Evolutionary conservation across 1,140 invertebrate genomes (phyloP).

Genomic region (Brevipalpus yothersi): DNA sequence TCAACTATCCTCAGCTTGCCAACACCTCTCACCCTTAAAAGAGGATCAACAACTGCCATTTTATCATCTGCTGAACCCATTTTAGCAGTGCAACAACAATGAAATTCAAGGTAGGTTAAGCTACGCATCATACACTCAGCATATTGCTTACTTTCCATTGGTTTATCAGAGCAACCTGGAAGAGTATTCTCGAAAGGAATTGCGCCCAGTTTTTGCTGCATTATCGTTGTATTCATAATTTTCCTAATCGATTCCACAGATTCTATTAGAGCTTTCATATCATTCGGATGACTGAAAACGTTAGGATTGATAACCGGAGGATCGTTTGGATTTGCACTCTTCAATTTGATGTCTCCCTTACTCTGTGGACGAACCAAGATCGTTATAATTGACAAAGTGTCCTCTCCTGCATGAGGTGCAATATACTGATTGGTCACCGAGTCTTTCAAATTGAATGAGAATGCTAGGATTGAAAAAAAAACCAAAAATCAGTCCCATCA

Average conservation of each 20-base stretch:
- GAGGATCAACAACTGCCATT: too few relatives aligned
- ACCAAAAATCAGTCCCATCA: neutral
- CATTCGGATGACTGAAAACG: conserved; percentile 36
- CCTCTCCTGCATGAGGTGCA: neutral
- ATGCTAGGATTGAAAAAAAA: neutral
- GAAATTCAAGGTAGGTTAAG: too few relatives aligned
- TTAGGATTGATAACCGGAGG: conserved; percentile 60
- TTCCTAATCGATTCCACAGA: conserved; percentile 2
- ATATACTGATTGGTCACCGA: neutral
- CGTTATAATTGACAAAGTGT: neutral
- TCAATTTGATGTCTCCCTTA: conserved; percentile 39
- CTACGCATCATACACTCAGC: too few relatives aligned
- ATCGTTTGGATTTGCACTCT: conserved; percentile 37
- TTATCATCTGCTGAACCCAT: too few relatives aligned
- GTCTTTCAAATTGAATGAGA: neutral
- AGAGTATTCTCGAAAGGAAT: too few relatives aligned
- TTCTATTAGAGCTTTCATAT: conserved; percentile 19
- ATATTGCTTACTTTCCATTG: too few relatives aligned
- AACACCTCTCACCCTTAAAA: too few relatives aligned
- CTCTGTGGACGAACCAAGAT: conserved; percentile 39
- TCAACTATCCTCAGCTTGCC: too few relatives aligned
- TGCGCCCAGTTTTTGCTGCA: too few relatives aligned
- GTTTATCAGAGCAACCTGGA: too few relatives aligned
- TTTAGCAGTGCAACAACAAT: too few relatives aligned
- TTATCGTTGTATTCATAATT: neutral